Percentiles rank a stretch among this genome's conserved stretches.
These are phyloP conservation scores for Charanyca ferruginea DNA, from an alignment of 2,888 invertebrate species.

Conservation along the genomic window DNA sequence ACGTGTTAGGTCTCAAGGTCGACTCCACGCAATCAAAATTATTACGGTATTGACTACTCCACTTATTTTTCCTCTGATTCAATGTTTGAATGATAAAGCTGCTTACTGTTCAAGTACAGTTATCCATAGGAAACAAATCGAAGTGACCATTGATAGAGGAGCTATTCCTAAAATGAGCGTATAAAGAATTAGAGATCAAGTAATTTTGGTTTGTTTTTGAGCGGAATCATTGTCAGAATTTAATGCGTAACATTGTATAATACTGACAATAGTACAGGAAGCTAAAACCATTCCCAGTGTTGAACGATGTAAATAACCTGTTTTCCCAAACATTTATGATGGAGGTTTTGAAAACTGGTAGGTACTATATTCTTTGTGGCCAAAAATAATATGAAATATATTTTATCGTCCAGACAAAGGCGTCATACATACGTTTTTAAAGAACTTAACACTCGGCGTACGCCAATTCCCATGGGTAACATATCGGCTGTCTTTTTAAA, in stretches of 20 bases:
- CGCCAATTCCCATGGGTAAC: neutral
- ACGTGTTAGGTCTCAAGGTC: slow-evolving; percentile 60
- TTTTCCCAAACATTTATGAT: slow-evolving; percentile 22
- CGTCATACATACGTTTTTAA: slow-evolving; percentile 2
- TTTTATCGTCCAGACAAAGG: neutral
- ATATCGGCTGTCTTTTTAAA: slow-evolving; percentile 4
- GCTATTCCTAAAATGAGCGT: slow-evolving; percentile 1
- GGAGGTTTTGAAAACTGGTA: slow-evolving; percentile 7
- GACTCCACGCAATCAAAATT: slow-evolving; percentile 39
- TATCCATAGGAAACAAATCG: slow-evolving; percentile 39
- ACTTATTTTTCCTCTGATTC: slow-evolving; percentile 39
- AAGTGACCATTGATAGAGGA: slow-evolving; percentile 17
- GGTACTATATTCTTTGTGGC: slow-evolving; percentile 6
- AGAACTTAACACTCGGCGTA: slow-evolving; percentile 2
- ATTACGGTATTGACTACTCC: slow-evolving; percentile 35
- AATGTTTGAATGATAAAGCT: slow-evolving; percentile 29
- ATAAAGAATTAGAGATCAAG: neutral
- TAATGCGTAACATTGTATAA: slow-evolving; percentile 39
- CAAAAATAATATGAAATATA: slow-evolving; percentile 1
- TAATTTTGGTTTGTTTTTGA: slow-evolving; percentile 14
- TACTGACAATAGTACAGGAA: slow-evolving; percentile 41
- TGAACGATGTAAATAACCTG: slow-evolving; percentile 8
- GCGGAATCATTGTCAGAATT: slow-evolving; percentile 36
- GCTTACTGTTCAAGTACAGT: slow-evolving; percentile 51
- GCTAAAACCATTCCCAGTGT: slow-evolving; percentile 21